Evolutionary conservation across 2,888 invertebrate species (phyloP).

Genomic region (Luffia ferchaultella): DNA sequence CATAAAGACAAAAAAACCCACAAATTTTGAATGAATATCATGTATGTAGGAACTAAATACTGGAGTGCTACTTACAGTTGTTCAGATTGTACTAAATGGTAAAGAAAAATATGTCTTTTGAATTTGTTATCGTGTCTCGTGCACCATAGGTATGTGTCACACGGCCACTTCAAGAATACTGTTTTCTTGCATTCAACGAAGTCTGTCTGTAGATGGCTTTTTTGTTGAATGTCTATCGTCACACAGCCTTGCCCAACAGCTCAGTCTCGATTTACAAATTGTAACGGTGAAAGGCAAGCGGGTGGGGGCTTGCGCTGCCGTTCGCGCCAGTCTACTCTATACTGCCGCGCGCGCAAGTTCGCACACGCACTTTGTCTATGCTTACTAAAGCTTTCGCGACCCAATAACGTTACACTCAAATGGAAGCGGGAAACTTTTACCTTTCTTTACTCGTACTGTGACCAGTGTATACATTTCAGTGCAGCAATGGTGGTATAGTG

Average conservation of each 20-base stretch:
- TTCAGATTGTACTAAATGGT: too few species aligned
- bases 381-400: conserved; percentile 3
- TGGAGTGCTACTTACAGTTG: too few species aligned
- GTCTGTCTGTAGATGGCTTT: conserved; percentile 18
- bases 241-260: conserved; percentile 59
- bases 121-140: too few species aligned
- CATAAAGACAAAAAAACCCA: too few species aligned
- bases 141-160: too few species aligned
- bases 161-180: too few species aligned
- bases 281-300: conserved; percentile 42
- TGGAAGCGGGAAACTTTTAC: conserved; percentile 9
- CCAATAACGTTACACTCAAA: conserved; percentile 6
- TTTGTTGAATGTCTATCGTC: conserved; percentile 62
- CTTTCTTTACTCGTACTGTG: conserved; percentile 8
- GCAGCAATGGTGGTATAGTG: not conserved
- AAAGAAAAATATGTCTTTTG: too few species aligned
- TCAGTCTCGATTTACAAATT: conserved; percentile 46
- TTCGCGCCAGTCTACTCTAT: conserved; percentile 28
- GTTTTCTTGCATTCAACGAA: not conserved
- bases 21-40: too few species aligned
- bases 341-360: conserved; percentile 15
- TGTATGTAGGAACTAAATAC: too few species aligned
- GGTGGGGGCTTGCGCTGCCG: conserved; percentile 30
- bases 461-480: conserved; percentile 4
- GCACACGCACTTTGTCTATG: not conserved